A percentile compares a stretch with the other conserved stretches of the same genome.
phyloP scores from a whole-genome alignment of 2,113 vertebrate genomes.

The Nettapus auritus region DNA sequence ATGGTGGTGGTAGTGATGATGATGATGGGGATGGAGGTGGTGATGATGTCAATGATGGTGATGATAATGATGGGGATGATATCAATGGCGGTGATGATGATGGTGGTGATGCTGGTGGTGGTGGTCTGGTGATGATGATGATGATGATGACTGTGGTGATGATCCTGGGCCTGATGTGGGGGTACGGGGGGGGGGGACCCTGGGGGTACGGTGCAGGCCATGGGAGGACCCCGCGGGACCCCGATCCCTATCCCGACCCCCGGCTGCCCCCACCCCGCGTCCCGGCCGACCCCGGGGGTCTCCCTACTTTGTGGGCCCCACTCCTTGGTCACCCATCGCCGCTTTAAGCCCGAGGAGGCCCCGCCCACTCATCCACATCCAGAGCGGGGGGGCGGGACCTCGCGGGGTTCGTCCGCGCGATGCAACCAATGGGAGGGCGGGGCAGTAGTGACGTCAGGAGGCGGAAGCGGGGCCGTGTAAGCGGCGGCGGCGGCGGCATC shows the following conservation, averaged over 20 bases:
- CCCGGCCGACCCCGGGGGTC: background rate
- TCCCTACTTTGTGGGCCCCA: background rate
- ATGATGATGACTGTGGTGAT: background rate
- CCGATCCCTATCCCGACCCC: background rate
- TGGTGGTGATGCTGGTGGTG: no score
- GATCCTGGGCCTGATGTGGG: background rate
- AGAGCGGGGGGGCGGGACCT: background rate
- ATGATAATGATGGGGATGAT: no score
- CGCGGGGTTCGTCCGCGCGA: background rate
- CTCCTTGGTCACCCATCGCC: background rate
- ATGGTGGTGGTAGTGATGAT: no score
- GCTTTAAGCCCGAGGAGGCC: background rate
- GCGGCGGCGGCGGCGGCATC: no score
- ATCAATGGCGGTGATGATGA: no score
- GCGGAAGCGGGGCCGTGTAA: no score
- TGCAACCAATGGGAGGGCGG: background rate
- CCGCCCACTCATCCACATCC: no score
- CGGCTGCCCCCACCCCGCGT: background rate
- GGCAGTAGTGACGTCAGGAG: background rate
- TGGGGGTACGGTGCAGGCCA: background rate
- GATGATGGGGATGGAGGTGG: no score
- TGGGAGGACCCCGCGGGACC: background rate
- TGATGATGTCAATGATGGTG: no score
- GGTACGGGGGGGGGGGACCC: background rate
- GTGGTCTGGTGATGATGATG: no score